Evolutionary conservation across 2,797 vertebrate species (phyloP), one percentile per base, ranked within the genome.

Genomic region (Megaceryle alcyon): DNA sequence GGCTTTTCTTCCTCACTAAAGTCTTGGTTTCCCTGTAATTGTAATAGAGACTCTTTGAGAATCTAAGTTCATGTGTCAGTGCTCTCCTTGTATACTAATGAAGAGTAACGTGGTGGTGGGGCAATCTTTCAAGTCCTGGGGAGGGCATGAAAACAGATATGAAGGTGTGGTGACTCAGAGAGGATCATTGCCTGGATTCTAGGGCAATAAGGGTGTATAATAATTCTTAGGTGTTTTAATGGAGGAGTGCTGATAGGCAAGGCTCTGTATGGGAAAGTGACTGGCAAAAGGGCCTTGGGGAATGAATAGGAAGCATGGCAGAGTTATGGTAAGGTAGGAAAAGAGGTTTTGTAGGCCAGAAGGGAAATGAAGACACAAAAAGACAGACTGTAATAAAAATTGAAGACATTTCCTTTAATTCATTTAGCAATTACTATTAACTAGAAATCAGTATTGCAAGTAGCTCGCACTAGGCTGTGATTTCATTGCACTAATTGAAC

Each of bases 341-440:
- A 92, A 87, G 63, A 73, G 13, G 23, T 79, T 94, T 88, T 82
- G 43, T 88, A 82, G 88, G 48, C 53, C 60, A 96, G 51, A 72
- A 93, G 35, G 56, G 56, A 96, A 87, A 92, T 59, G 69, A 86
- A 94, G 49, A 76, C 23, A 35, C 28, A n/a, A 69, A 78, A 90
- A 86, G 68, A 78, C 39, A 84, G 51, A 66, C 29, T 82, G 57
- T 80, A 87, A 75, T 53, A 77, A 39, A 68, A 87, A 82, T 80
- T 70, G 57, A 93, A 91, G 65, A 56, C 37, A 49, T 88, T 90
- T 91, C 11, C 44, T 93, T 80, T 80, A 91, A 76, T 76, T 80
- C 61, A 6, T 88, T 73, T 51, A 14, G 85, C 88, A 94, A 87
- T 39, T 73, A 23, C 37, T 80, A 29, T 68, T 94, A 90, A 81